phyloP scores from a whole-genome alignment of 2,888 invertebrate species.

The Monochamus alternatus region DNA sequence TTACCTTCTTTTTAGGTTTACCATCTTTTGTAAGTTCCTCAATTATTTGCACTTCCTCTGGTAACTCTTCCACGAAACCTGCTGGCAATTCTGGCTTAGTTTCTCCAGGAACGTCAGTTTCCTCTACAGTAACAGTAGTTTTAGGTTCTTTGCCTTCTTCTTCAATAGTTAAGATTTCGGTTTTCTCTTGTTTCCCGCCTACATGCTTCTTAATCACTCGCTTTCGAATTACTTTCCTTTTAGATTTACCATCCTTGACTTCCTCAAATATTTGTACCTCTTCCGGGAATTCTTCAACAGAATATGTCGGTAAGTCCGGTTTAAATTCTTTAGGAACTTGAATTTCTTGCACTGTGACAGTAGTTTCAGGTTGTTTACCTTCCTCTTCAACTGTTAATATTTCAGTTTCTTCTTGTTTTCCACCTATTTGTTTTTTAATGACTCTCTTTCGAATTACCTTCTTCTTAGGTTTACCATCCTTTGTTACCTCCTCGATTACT shows the following conservation, averaged over 20 bases:
- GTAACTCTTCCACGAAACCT: slow-evolving; percentile 56
- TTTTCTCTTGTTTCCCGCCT: slow-evolving; percentile 65
- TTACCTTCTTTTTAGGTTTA: slow-evolving; percentile 49
- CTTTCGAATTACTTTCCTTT: slow-evolving; percentile 57
- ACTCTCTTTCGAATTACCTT: slow-evolving; percentile 67
- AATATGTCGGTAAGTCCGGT: slow-evolving; percentile 26
- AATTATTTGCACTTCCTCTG: slow-evolving; percentile 56
- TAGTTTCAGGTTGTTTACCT: slow-evolving; percentile 68
- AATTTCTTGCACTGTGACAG: slow-evolving; percentile 63
- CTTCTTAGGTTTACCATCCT: slow-evolving; percentile 69
- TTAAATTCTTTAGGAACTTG: slow-evolving; percentile 55
- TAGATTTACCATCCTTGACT: slow-evolving; percentile 66
- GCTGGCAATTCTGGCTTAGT: slow-evolving; percentile 61
- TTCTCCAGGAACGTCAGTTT: slow-evolving; percentile 59
- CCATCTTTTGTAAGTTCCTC: slow-evolving; percentile 58
- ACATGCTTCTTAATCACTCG: slow-evolving; percentile 71
- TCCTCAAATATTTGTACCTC: slow-evolving; percentile 59
- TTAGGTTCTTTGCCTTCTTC: slow-evolving; percentile 55
- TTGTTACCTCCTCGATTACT: slow-evolving; percentile 63
- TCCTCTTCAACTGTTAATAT: slow-evolving; percentile 65
- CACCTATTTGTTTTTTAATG: slow-evolving; percentile 68
- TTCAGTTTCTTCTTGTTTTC: slow-evolving; percentile 65
- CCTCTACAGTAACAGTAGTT: slow-evolving; percentile 63
- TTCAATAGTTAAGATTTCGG: slow-evolving; percentile 65
- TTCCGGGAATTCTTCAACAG: slow-evolving; percentile 59